A percentile compares a stretch with the other conserved stretches of the same genome.
phyloP scores from a whole-genome alignment of 2,797 vertebrate species.

The Lepilemur ruficaudatus region DNA sequence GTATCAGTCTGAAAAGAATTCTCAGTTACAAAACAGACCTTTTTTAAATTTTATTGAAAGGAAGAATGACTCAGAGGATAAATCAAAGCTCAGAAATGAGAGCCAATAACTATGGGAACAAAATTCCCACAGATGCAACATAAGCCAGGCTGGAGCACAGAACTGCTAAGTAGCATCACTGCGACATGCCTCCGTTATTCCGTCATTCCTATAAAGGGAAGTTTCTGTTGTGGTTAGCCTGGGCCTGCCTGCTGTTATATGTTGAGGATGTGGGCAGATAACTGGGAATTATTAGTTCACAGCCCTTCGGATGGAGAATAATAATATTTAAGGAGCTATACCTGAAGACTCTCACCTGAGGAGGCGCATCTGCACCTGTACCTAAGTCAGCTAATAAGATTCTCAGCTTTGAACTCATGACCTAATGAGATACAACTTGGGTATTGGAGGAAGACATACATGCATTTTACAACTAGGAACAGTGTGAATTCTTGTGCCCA shows the following conservation, averaged over 20 bases:
- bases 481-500: neutral
- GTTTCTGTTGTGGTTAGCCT: neutral
- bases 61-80: neutral
- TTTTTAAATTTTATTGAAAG: neutral
- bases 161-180: neutral
- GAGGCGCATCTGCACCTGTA: fast-evolving
- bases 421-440: neutral
- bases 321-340: neutral
- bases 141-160: neutral
- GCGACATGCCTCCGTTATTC: neutral
- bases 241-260: too few relatives aligned
- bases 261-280: neutral
- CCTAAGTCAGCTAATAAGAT: neutral
- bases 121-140: neutral
- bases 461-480: neutral
- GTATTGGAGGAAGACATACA: neutral
- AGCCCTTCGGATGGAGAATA: neutral
- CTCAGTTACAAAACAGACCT: neutral
- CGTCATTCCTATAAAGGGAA: neutral
- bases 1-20: neutral
- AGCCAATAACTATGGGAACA: neutral
- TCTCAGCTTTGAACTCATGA: neutral
- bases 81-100: neutral
- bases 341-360: neutral
- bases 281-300: neutral